Percentiles rank a stretch among this genome's conserved stretches.
Evolutionary conservation across 2,113 vertebrate genomes (phyloP).

Genomic region (Grantiella picta): DNA sequence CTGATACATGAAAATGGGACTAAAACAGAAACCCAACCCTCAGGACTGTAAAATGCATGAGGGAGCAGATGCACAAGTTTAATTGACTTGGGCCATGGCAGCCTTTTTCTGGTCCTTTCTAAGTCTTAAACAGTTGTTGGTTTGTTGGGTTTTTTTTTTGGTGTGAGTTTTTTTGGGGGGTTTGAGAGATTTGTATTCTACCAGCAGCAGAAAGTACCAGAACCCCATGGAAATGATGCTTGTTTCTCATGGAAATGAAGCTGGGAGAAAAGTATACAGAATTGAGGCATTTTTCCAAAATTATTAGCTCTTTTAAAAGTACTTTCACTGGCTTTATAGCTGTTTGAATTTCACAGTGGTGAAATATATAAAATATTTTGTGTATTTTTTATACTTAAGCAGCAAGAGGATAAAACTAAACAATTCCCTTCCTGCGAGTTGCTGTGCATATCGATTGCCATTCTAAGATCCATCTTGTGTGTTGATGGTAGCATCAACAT

Average conservation of each 20-base stretch:
- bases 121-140: neutral
- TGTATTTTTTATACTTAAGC: neutral
- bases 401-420: neutral
- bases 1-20: neutral
- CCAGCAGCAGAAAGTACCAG: neutral
- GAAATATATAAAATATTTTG: neutral
- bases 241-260: neutral
- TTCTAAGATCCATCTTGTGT: neutral
- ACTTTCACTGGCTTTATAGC: neutral
- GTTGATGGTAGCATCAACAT: neutral
- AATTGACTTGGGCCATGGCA: neutral
- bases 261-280: neutral
- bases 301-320: neutral
- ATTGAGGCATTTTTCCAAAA: neutral
- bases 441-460: neutral
- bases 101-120: neutral
- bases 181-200: fast-evolving
- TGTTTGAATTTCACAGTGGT: neutral
- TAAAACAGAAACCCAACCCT: neutral
- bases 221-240: neutral
- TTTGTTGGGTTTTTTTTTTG: neutral
- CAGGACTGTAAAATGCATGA: neutral
- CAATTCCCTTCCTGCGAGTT: neutral
- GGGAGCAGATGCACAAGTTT: neutral
- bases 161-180: neutral